These are phyloP conservation scores for Araneus ventricosus DNA, from an alignment of 1,140 invertebrate genomes.

Conservation along the genomic window DNA sequence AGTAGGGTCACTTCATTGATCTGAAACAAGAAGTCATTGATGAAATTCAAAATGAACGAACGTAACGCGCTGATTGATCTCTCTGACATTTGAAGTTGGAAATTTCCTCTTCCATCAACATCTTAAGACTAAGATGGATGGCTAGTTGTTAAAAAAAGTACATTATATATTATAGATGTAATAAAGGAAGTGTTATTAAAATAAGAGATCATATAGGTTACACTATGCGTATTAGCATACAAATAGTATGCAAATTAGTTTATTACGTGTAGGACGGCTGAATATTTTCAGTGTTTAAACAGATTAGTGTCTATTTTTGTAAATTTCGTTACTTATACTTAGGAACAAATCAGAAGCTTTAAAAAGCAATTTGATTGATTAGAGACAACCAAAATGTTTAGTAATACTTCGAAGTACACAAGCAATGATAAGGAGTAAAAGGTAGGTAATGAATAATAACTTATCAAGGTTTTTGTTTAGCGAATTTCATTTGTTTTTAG, in stretches of 20 bases:
- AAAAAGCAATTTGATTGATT: too few relatives aligned
- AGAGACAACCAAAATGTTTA: too few relatives aligned
- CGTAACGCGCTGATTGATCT: not conserved
- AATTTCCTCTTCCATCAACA: not conserved
- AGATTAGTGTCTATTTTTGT: too few relatives aligned
- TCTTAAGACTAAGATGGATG: not conserved
- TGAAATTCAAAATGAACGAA: not conserved
- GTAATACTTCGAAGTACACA: too few relatives aligned
- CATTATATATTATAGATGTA: not conserved
- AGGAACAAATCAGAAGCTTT: too few relatives aligned
- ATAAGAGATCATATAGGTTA: not conserved
- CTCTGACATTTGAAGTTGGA: not conserved
- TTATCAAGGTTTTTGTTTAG: too few relatives aligned
- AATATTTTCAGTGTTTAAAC: too few relatives aligned
- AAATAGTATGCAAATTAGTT: conserved; percentile 2
- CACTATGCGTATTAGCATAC: not conserved
- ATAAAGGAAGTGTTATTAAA: not conserved
- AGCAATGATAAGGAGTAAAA: too few relatives aligned
- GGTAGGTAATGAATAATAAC: too few relatives aligned
- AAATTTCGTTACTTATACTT: too few relatives aligned
- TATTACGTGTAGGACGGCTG: not conserved
- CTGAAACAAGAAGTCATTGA: not conserved
- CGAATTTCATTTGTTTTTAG: too few relatives aligned
- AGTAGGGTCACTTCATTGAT: not conserved
- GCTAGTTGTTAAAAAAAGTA: not conserved